A percentile compares a stretch with the other conserved stretches of the same genome.
phyloP scores from a whole-genome alignment of 2,888 invertebrate species.

The Agriopis leucophaearia region DNA sequence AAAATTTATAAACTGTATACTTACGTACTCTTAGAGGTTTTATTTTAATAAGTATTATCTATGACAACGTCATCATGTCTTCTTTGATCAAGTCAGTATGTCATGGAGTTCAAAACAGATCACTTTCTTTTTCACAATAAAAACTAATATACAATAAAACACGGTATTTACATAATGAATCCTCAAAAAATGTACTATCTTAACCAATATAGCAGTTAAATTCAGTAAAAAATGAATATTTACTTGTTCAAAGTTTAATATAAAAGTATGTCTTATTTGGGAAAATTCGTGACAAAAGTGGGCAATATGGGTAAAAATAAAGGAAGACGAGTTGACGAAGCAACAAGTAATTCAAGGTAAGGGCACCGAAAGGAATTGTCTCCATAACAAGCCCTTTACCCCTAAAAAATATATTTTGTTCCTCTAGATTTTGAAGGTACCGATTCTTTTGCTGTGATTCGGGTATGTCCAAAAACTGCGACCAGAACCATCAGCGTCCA shows the following conservation, averaged over 20 bases:
- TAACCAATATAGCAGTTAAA: background rate
- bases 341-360: conserved; percentile 74
- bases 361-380: background rate
- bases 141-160: conserved; percentile 1
- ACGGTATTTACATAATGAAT: background rate
- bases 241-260: conserved; percentile 1
- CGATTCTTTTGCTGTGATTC: no score
- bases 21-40: background rate
- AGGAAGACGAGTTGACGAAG: conserved; percentile 62
- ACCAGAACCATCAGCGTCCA: no score
- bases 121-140: background rate
- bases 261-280: conserved; percentile 22
- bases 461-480: no score
- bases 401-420: no score
- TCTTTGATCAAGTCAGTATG: background rate
- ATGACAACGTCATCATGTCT: background rate
- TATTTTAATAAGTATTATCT: background rate
- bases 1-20: no score
- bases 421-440: no score
- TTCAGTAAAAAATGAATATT: conserved; percentile 7
- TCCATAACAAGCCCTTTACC: no score
- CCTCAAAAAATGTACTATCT: background rate
- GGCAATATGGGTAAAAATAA: conserved; percentile 57
- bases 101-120: conserved; percentile 10
- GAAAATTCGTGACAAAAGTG: conserved; percentile 52